Evolutionary conservation across 1,140 invertebrate genomes (phyloP).

Genomic region (Dinothrombium tinctorium): DNA sequence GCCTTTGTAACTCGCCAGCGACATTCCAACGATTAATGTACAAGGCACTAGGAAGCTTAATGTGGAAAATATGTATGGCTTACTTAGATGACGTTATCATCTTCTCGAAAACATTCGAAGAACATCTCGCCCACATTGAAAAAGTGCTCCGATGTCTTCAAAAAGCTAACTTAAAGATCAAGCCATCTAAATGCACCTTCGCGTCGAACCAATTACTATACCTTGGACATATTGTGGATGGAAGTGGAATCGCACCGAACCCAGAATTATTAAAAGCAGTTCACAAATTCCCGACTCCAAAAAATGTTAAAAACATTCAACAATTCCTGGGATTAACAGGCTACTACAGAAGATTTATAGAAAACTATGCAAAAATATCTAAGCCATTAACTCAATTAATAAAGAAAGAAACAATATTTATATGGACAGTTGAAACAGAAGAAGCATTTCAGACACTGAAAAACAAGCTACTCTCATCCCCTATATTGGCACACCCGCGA

Average conservation of each 20-base stretch:
- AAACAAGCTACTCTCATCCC: not conserved
- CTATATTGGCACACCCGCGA: not conserved
- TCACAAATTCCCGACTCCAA: too few species aligned
- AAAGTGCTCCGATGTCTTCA: too few species aligned
- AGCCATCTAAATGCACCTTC: too few species aligned
- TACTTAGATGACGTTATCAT: conserved; percentile 18
- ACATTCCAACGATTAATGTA: conserved; percentile 16
- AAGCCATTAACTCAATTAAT: conserved; percentile 20
- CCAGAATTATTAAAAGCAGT: too few species aligned
- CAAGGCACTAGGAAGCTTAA: conserved; percentile 6
- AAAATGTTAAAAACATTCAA: too few species aligned
- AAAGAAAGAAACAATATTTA: conserved; percentile 20
- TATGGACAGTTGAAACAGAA: conserved; percentile 19
- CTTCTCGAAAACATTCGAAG: conserved; percentile 13
- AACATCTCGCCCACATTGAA: conserved; percentile 8
- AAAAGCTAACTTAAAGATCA: too few species aligned
- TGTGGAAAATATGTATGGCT: conserved; percentile 6
- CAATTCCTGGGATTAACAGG: conserved; percentile 18
- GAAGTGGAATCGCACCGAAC: too few species aligned
- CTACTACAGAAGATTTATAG: conserved; percentile 20
- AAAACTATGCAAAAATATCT: conserved; percentile 17
- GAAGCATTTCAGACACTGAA: not conserved
- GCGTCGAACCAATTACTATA: too few species aligned
- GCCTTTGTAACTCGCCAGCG: conserved; percentile 6
- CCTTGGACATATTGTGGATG: too few species aligned